Evolutionary conservation across 1,140 invertebrate genomes (phyloP), one percentile per base, ranked within the genome.

Genomic region (Leptonema lineaticorne): DNA sequence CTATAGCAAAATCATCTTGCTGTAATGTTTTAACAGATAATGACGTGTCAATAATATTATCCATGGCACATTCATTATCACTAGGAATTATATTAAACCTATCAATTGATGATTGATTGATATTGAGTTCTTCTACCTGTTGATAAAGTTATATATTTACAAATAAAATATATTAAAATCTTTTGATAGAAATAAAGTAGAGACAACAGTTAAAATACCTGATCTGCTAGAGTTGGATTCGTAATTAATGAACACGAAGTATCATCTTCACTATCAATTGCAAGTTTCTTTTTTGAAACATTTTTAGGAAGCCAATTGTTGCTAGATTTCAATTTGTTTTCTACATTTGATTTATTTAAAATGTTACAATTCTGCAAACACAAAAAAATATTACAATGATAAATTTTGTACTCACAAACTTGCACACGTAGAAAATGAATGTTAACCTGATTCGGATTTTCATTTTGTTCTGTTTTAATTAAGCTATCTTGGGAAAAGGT

Each of bases 81-180:
- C 33, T 41, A 37, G 26, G 27, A 7, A 33, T 46, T 3, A 46
- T 50, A 28, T 69, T 69, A 45, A 69, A 72, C n/a, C 65, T 60
- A 48, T 68, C 64, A 30, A 63, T 2, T 3, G 70, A 69, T 6
- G 59, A 48, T 56, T 74, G 63, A 69, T 66, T 75, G 41, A 74
- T 46, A 26, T 72, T 75, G 8, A 75, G 71, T 64, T 77, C 74
- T 56, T 73, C 71, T 26, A 75, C 70, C 74, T 76, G 67, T n/a
- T n/a, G n/a, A n/a, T n/a, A n/a, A n/a, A n/a, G n/a, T n/a, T n/a
- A n/a, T n/a, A n/a, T n/a, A n/a, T n/a, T n/a, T 28, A 16, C 53
- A 27, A 28, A 27, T 16, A 29, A 5, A 29, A 16, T 8, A 1
- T 57, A 4, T 57, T 57, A 57, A 16, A 20, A 48, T 7, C n/a